Conservation (phyloP, 2,888 invertebrate species). For the Polydrusus pterygomalis region DNA sequence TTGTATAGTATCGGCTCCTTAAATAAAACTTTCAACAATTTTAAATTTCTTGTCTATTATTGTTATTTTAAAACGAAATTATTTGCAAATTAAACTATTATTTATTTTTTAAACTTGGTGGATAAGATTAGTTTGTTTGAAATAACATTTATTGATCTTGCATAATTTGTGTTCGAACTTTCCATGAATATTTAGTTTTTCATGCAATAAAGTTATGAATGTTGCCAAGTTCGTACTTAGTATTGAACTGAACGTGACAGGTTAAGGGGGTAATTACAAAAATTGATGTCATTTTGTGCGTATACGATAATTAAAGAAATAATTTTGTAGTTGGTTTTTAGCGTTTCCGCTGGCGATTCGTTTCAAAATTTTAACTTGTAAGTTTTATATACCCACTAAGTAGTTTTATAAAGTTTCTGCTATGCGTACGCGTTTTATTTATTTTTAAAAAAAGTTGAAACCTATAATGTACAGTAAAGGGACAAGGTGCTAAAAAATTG, state of each 20-base stretch:
- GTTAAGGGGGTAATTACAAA: slow-evolving; percentile 15
- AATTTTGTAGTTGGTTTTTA: background rate
- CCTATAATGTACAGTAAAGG: too few relatives aligned
- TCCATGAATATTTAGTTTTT: slow-evolving; percentile 19
- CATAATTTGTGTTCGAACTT: slow-evolving; percentile 17
- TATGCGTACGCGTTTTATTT: background rate
- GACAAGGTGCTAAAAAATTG: too few relatives aligned
- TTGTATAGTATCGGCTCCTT: too few relatives aligned
- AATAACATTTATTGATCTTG: slow-evolving; percentile 25
- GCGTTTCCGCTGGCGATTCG: background rate
- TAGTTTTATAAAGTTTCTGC: too few relatives aligned
- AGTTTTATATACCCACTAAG: background rate
- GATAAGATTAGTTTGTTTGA: slow-evolving; percentile 16
- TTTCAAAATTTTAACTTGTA: background rate
- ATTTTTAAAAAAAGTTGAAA: background rate
- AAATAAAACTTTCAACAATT: too few relatives aligned
- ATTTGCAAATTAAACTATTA: slow-evolving; percentile 21
- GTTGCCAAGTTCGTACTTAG: slow-evolving; percentile 25
- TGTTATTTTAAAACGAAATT: background rate
- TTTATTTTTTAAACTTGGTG: slow-evolving; percentile 20
- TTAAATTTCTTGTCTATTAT: background rate
- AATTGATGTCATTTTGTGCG: slow-evolving; percentile 5
- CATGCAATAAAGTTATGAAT: slow-evolving; percentile 12
- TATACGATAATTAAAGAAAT: background rate
- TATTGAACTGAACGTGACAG: slow-evolving; percentile 4